Evolutionary conservation across 2,888 invertebrate species (phyloP), one percentile per base, ranked within the genome.

Genomic region (Hetaerina titia): DNA sequence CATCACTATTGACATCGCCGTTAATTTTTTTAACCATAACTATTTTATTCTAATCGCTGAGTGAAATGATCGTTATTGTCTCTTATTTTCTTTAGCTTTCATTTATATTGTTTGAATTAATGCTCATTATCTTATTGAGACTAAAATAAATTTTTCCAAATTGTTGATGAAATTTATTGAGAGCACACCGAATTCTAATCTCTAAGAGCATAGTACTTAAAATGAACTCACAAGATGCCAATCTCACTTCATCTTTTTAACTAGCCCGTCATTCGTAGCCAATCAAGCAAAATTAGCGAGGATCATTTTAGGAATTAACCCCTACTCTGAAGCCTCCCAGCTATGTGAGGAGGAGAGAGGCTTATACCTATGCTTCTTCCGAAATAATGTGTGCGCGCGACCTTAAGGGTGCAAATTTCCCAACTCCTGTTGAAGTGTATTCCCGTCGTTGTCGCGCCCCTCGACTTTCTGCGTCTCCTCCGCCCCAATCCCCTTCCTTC

Each of bases 381-480:
- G 25, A 81, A 81, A 81, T 81, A 81, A 15, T 31, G 81, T 81
- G 81, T 81, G 81, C 31, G 81, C 81, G 81, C 25, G 81, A 81
- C 81, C 81, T 81, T 81, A 81, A 81, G 81, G 81, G 81, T 81
- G 81, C 81, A 31, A 81, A 81, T 81, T 81, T 81, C 81, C 81
- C 8, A 81, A 9, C 31, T 15, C 81, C 81, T 9, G 9, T 31
- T 25, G 81, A 69, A 69, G 81, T 81, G 31, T 81, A 15, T 81
- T 25, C 81, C 81, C 81, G 81, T 81, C 31, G 81, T 31, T 31
- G 31, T 31, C 25, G 31, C 81, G 31, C 31, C 81, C 31, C 81
- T 31, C 81, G 81, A 69, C 69, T 69, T 22, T n/a, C 69, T n/a
- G 8, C n/a, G 45, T 22, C 6, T 22, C n/a, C 31, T 31, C 31